Percentiles rank a stretch among this genome's conserved stretches.
These are phyloP conservation scores for Catostylus mosaicus DNA, from an alignment of 30 jellyfish, hydroid and myxozoan genomes.

Conservation along the genomic window DNA sequence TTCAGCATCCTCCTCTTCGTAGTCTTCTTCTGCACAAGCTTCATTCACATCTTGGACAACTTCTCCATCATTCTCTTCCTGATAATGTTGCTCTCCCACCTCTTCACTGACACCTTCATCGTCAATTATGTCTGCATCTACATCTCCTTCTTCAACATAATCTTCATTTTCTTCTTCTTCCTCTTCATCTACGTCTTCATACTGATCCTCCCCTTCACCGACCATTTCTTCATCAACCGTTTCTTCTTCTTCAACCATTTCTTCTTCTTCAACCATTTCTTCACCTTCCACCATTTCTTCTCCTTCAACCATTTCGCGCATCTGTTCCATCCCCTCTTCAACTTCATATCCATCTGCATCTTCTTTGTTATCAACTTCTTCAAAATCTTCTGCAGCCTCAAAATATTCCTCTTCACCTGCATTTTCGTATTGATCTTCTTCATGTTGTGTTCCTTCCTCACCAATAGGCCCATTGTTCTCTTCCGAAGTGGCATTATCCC, in stretches of 20 bases:
- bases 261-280: conserved; percentile 21
- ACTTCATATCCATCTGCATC: conserved; percentile 20
- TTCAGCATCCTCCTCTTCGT: not conserved
- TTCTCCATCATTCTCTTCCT: conserved; percentile 8
- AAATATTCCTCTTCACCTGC: not conserved
- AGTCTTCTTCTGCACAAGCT: conserved; percentile 11
- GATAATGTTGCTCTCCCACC: not conserved
- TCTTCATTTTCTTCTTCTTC: conserved; percentile 12
- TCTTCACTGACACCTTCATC: conserved; percentile 3
- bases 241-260: conserved; percentile 34
- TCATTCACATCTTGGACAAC: conserved; percentile 20
- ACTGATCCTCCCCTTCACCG: conserved; percentile 17
- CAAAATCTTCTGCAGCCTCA: conserved; percentile 15
- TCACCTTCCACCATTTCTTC: conserved; percentile 35
- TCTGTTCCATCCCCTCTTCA: conserved; percentile 29
- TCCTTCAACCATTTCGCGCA: conserved; percentile 21
- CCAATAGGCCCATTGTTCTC: conserved; percentile 1
- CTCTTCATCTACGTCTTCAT: conserved; percentile 9
- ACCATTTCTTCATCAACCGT: conserved; percentile 3
- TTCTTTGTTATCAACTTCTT: not conserved
- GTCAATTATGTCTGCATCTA: conserved; percentile 9
- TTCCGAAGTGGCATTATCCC: not conserved
- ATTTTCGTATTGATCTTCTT: conserved; percentile 4
- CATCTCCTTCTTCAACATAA: conserved; percentile 13
- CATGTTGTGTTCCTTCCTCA: conserved; percentile 1